phyloP scores from a whole-genome alignment of 2,797 vertebrate species.

The Brachyrhaphis roseni region DNA sequence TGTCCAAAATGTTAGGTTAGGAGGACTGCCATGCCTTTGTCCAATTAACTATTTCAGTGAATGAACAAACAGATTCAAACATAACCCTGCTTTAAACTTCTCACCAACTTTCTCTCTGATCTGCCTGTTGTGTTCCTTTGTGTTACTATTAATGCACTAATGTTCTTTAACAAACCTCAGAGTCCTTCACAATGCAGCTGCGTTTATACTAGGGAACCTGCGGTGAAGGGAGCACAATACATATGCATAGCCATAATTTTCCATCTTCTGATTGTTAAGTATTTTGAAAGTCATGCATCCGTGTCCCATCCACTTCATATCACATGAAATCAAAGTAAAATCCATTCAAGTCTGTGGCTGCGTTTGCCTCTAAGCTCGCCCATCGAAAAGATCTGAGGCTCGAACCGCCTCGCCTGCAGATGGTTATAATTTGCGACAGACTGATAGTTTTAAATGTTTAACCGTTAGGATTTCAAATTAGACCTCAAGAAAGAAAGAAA shows the following conservation, averaged over 20 bases:
- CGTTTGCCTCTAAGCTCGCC: constrained; percentile 49
- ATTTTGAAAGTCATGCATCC: neutral
- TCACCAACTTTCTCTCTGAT: neutral
- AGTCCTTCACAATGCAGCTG: neutral
- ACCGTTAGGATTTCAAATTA: constrained; percentile 64
- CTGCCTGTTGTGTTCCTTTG: neutral
- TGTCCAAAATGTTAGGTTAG: neutral
- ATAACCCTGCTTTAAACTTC: neutral
- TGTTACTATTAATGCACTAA: neutral
- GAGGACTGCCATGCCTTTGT: neutral
- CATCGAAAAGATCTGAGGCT: constrained; percentile 57
- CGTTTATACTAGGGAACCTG: neutral
- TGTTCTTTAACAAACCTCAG: neutral
- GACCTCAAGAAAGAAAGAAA: constrained; percentile 28
- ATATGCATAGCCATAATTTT: neutral
- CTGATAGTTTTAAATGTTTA: constrained; percentile 69
- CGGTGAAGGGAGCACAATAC: neutral
- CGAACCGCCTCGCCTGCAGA: constrained; percentile 55
- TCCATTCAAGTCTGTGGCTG: neutral
- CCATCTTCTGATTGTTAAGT: neutral
- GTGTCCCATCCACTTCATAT: neutral
- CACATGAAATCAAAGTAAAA: neutral
- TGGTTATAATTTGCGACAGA: constrained; percentile 52
- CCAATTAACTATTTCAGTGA: neutral
- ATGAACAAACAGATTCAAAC: neutral